Evolutionary conservation across 2,797 vertebrate species (phyloP).

Genomic region (Anabacerthia variegaticeps): DNA sequence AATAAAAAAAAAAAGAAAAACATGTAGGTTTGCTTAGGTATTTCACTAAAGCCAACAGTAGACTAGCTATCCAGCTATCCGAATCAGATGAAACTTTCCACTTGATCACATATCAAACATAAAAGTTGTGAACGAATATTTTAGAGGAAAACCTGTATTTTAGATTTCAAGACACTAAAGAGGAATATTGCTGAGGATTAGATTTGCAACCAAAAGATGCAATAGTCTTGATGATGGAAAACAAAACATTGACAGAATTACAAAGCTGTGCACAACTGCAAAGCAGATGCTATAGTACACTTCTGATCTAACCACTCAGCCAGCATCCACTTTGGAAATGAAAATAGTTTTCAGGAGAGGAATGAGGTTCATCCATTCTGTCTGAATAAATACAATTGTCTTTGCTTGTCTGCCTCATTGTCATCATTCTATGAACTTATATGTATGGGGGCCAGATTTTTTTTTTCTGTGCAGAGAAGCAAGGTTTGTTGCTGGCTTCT

Average conservation of each 20-base stretch:
- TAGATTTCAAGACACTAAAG: neutral
- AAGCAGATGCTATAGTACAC: constrained; percentile 19
- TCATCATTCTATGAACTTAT: neutral
- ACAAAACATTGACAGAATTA: neutral
- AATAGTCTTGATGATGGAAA: neutral
- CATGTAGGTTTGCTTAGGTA: neutral
- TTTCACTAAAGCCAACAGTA: neutral
- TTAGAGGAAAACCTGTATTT: neutral
- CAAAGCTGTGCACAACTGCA: neutral
- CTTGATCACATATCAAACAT: neutral
- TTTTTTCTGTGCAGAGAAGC: neutral
- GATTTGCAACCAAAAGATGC: neutral
- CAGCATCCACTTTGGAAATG: neutral
- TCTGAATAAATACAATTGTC: neutral
- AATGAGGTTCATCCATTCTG: neutral
- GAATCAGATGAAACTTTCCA: neutral
- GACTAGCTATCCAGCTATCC: neutral
- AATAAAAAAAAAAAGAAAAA: neutral
- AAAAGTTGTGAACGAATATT: neutral
- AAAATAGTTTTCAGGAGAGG: neutral
- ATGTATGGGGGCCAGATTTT: neutral
- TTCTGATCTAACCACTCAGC: neutral
- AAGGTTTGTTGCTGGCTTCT: neutral
- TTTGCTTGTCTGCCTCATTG: neutral
- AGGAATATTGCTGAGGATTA: neutral